phyloP scores from a whole-genome alignment of 2,113 vertebrate species.

The Nesoenas mayeri region DNA sequence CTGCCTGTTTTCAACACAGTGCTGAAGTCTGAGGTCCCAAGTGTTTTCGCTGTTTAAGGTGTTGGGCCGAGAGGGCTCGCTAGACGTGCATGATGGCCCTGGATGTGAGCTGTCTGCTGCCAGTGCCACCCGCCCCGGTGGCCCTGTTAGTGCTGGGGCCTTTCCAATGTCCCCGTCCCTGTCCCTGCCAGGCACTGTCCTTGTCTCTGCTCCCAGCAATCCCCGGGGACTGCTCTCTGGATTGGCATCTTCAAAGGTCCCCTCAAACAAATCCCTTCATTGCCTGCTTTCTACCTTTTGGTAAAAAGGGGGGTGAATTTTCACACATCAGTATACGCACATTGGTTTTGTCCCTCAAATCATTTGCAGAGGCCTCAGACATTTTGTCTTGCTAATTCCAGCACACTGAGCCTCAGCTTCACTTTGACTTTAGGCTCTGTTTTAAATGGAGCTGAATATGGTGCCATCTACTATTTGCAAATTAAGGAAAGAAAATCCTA shows the following conservation, averaged over 20 bases:
- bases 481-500: not conserved
- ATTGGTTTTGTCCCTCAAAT: not conserved
- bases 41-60: no score
- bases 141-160: not conserved
- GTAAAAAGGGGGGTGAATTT: not conserved
- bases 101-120: not conserved
- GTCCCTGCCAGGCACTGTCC: not conserved
- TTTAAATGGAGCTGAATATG: not conserved
- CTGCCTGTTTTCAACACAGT: not conserved
- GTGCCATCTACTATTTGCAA: not conserved
- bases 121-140: not conserved
- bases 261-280: not conserved
- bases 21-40: not conserved
- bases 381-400: not conserved
- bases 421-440: not conserved
- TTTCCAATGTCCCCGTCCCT: not conserved
- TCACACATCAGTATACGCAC: fast-evolving
- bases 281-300: not conserved
- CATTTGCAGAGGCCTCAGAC: not conserved
- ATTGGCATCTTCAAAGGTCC: not conserved
- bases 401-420: not conserved
- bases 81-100: not conserved
- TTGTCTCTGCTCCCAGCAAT: not conserved
- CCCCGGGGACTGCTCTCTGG: not conserved
- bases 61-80: not conserved